Percentiles rank a stretch among this genome's conserved stretches.
Conservation (phyloP, 2,888 invertebrate genomes). For the Drosophila longiperda region DNA sequence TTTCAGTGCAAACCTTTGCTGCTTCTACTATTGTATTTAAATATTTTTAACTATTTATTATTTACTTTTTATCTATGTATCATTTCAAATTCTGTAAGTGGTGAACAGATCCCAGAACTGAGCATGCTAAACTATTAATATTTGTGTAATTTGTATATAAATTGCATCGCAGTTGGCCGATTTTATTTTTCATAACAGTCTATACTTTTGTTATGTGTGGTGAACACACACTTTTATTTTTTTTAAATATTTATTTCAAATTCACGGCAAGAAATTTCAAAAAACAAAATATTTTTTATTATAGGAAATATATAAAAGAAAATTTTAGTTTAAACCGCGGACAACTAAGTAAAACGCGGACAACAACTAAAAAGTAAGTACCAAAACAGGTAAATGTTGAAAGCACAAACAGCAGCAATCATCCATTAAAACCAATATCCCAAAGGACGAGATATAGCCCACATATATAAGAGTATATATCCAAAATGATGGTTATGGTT, state of each 20-base stretch:
- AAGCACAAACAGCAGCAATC: slow-evolving; percentile 3
- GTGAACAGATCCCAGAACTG: not conserved
- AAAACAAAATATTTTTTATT: slow-evolving; percentile 8
- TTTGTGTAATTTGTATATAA: not conserved
- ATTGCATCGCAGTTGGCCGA: not conserved
- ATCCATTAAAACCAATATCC: not conserved
- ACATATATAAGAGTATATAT: not conserved
- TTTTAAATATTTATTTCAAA: too few relatives aligned
- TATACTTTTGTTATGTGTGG: too few relatives aligned
- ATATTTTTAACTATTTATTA: too few relatives aligned
- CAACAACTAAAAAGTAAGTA: too few relatives aligned
- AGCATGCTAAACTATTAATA: too few relatives aligned
- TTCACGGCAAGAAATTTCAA: too few relatives aligned
- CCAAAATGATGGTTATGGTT: slow-evolving; percentile 56
- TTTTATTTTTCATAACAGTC: not conserved
- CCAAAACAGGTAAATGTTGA: too few relatives aligned
- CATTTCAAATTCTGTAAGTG: too few relatives aligned
- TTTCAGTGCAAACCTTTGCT: not conserved
- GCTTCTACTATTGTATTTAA: not conserved
- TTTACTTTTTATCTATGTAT: too few relatives aligned
- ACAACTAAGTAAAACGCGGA: too few relatives aligned
- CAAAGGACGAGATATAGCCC: slow-evolving; percentile 26
- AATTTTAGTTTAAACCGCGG: slow-evolving; percentile 21
- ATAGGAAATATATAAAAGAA: not conserved
- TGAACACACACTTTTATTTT: too few relatives aligned